Base-by-base conservation (phyloP, 2,797 vertebrate species). In the Oceanodroma leucorhoa region DNA sequence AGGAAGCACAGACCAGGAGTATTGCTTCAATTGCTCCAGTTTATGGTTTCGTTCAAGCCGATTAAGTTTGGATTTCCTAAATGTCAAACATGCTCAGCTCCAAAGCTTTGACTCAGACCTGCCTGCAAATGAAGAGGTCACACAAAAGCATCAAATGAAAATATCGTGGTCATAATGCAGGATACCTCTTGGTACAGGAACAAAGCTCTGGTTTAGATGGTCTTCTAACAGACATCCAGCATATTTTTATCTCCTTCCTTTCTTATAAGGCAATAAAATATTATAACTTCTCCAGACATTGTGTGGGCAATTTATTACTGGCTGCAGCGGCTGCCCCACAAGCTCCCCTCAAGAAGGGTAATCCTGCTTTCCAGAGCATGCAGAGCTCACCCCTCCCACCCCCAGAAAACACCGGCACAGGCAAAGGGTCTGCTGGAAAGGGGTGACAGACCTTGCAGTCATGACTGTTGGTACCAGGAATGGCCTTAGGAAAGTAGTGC, bases 281-380 rank as follows among this genome's bases (percentile, higher is more conserved):
- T 16, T 40, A 41, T 55, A 58, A 69, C 6, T 55, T 65, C 29
- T 83, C 14, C 6, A 69, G 18, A 34, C 2, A 26, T 14, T 50
- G 2, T 80, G 29, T n/a, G 1, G 0, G 10, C 7, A 67, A 21
- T 43, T 75, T 30, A 71, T 64, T 34, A 30, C 9, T 3, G 1
- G 0, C 40, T 2, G 0, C 5, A 1, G 13, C 3, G 1, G 21
- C 30, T 2, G 2, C 11, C 11, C 18, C 34, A 50, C 6, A n/a
- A 34, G 9, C 32, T 83, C 23, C 32, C 5, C 9, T 57, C 2
- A 1, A 27, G 22, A 1, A 83, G 36, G 32, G 32, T 3, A 18
- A 7, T 26, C 18, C 38, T 50, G 29, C 24, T 48, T 64, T 83
- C 32, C 54, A 36, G 34, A 48, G 14, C 12, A 10, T 4, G 20